Base-by-base conservation (phyloP, 1,140 invertebrate species). In the Drosophila takahashii region DNA sequence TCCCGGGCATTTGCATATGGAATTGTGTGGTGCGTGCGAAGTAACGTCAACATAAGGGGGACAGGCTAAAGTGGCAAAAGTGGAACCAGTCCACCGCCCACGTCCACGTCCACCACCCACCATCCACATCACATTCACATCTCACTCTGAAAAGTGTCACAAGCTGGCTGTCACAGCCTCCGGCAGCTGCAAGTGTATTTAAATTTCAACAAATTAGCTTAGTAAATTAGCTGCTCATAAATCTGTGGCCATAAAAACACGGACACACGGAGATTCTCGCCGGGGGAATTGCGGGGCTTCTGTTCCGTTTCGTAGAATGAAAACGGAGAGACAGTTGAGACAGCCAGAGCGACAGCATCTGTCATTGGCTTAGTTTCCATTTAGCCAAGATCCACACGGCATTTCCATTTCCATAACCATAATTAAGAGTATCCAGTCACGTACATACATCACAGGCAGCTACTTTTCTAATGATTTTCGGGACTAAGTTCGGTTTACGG, bases 191-290 rank as follows among this genome's bases (percentile, higher is more conserved):
- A 80, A 71, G 56, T 79, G 53, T 76, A 65, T 79, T 79, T 76
- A 61, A 79, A 60, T 72, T 64, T 62, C 58, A 81, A 76, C 83
- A 86, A 87, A 86, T 86, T 86, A 83, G 75, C 75, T 81, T 72
- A 62, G 65, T 75, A 65, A 79, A 76, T 87, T 87, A 87, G 79
- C 75, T 83, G 83, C 83, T 86, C 79, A 79, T 86, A 86, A 86
- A 87, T 87, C 79, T 67, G 61, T 22, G 70, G 64, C 62, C 69
- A 57, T 86, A 65, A 78, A 78, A 77, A 50, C 47, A 50, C 50
- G 13, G 26, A 32, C n/a, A 27, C 22, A 22, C 22, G 22, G 10
- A 72, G 29, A 37, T 11, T 44, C 36, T 26, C 44, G 22, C 39
- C 22, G 22, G 44, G 18, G 22, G 22, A 26, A 13, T 22, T 22